Evolutionary conservation across 2,797 vertebrate genomes (phyloP).

Genomic region (Cygnus olor): DNA sequence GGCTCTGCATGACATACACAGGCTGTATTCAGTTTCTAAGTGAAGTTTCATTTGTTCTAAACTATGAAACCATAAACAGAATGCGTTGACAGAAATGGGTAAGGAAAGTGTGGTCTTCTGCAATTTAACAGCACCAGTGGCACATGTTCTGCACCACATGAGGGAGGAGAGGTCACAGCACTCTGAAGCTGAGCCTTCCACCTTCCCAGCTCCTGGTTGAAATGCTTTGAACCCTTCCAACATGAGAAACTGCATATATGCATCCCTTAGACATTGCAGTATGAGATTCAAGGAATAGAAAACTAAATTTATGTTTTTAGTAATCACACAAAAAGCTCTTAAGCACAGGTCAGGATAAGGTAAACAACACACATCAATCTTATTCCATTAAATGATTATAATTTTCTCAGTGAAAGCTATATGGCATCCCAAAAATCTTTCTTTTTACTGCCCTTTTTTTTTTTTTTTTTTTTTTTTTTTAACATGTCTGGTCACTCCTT

Average conservation of each 20-base stretch:
- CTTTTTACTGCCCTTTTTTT: neutral
- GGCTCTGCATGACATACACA: neutral
- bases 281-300: neutral
- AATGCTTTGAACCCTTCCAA: neutral
- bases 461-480: neutral
- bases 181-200: neutral
- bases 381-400: neutral
- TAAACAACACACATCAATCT: neutral
- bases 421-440: neutral
- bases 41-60: neutral
- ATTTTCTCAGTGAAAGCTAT: neutral
- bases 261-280: neutral
- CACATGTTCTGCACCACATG: accelerated
- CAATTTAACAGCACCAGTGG: neutral
- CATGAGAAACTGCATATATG: neutral
- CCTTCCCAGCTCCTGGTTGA: neutral
- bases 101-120: neutral
- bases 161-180: neutral
- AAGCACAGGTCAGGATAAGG: neutral
- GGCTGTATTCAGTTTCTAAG: neutral
- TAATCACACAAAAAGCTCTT: neutral
- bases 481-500: neutral
- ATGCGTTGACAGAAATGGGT: neutral
- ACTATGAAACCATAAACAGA: neutral
- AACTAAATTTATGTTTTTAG: neutral